phyloP scores from a whole-genome alignment of 2,113 vertebrate genomes.

The Calyptomena viridis region DNA sequence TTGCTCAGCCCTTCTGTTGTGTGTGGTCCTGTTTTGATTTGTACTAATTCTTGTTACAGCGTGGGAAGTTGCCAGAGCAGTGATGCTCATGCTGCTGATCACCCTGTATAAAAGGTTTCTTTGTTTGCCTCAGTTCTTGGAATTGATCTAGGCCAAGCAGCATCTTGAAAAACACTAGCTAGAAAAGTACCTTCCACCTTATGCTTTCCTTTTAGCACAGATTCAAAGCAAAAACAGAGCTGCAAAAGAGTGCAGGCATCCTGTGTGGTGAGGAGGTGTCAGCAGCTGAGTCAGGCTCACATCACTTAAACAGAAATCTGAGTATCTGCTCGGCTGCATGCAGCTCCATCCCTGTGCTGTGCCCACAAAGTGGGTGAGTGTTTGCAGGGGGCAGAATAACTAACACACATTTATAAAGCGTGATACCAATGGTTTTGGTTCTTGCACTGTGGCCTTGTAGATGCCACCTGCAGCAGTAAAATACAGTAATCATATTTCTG shows the following conservation, averaged over 20 bases:
- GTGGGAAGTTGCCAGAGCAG: conserved; percentile 31
- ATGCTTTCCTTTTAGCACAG: not conserved
- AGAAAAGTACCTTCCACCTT: conserved; percentile 32
- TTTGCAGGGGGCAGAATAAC: not conserved
- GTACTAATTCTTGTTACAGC: not conserved
- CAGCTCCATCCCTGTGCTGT: not conserved
- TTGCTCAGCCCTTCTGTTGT: not conserved
- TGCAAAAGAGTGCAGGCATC: not conserved
- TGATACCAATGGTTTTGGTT: not conserved
- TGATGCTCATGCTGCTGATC: not conserved
- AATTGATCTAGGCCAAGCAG: conserved; percentile 20
- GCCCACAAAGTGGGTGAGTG: not conserved
- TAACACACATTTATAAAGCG: not conserved
- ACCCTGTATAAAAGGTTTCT: conserved; percentile 14
- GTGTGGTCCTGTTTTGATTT: conserved; percentile 27
- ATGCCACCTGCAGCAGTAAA: not conserved
- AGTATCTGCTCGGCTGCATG: not conserved
- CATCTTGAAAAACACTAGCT: conserved; percentile 47
- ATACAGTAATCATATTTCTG: not conserved
- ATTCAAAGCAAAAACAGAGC: not conserved
- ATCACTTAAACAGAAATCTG: not conserved
- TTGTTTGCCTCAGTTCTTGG: conserved; percentile 56
- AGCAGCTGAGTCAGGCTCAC: conserved; percentile 17
- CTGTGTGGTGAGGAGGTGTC: conserved; percentile 10
- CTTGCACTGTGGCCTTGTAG: not conserved